These are phyloP conservation scores for Apotomis capreana DNA, from an alignment of 2,888 invertebrate species.

Conservation along the genomic window DNA sequence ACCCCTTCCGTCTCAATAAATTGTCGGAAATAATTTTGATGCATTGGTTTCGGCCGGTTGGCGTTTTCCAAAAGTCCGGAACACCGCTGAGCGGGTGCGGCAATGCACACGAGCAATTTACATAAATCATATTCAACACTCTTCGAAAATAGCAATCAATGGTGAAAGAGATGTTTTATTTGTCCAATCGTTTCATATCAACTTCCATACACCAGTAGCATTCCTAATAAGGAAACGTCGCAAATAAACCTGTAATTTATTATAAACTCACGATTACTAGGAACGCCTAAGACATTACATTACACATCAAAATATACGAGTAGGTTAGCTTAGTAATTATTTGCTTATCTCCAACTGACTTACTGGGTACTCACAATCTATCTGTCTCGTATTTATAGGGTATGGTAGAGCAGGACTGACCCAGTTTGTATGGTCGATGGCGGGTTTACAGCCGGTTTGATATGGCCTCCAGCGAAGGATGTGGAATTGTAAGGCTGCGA, in stretches of 20 bases:
- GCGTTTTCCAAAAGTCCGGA: too few relatives aligned
- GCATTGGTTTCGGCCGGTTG: too few relatives aligned
- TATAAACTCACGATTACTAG: constrained; percentile 12
- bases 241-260: constrained; percentile 20
- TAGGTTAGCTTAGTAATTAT: constrained; percentile 30
- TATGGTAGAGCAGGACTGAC: neutral
- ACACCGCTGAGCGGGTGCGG: too few relatives aligned
- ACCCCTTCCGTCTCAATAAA: too few relatives aligned
- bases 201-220: neutral
- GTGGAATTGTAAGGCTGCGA: constrained; percentile 5
- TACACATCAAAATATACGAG: constrained; percentile 34
- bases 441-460: neutral
- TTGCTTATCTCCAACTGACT: constrained; percentile 8
- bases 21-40: too few relatives aligned
- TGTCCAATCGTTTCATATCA: too few relatives aligned
- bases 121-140: too few relatives aligned
- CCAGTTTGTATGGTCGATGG: neutral
- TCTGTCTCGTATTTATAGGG: neutral
- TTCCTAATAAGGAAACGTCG: constrained; percentile 12
- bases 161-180: too few relatives aligned
- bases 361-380: neutral
- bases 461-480: constrained; percentile 12
- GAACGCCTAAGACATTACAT: constrained; percentile 18
- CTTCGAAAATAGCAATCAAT: too few relatives aligned
- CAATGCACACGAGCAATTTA: too few relatives aligned